Evolutionary conservation across 2,888 invertebrate genomes (phyloP).

Genomic region (Thymelicus lineola): DNA sequence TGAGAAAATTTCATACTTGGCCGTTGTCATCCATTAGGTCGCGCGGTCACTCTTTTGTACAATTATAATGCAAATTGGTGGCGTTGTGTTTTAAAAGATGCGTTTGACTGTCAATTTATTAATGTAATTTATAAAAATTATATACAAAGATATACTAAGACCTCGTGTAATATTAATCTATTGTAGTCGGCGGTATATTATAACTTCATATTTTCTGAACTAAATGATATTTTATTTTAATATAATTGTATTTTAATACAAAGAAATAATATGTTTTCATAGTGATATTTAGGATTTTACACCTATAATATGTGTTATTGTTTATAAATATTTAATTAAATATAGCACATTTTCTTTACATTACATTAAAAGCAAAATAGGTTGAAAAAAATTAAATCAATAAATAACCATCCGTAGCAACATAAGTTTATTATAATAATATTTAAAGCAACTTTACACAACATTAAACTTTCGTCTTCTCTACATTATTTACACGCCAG

Average conservation of each 20-base stretch:
- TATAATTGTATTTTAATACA: too few relatives aligned
- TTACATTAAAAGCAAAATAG: background rate
- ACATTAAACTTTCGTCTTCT: background rate
- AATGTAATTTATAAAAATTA: background rate
- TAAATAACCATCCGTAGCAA: background rate
- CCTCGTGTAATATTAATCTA: too few relatives aligned
- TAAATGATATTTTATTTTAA: too few relatives aligned
- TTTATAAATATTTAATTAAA: too few relatives aligned
- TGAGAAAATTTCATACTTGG: slow-evolving; percentile 33
- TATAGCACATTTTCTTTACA: too few relatives aligned
- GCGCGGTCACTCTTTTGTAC: slow-evolving; percentile 21
- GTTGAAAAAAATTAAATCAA: background rate
- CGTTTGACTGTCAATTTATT: slow-evolving; percentile 28
- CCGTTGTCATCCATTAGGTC: slow-evolving; percentile 21
- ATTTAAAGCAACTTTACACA: background rate
- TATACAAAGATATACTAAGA: background rate
- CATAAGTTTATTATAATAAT: background rate
- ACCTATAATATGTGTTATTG: too few relatives aligned
- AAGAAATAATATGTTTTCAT: too few relatives aligned
- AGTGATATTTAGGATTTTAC: too few relatives aligned
- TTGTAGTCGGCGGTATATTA: too few relatives aligned
- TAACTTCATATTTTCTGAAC: too few relatives aligned
- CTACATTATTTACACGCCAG: background rate
- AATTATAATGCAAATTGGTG: slow-evolving; percentile 15
- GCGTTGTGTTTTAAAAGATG: background rate